Conservation (phyloP, 2,888 invertebrate genomes). For the Caenorhabditis sulstoni region DNA sequence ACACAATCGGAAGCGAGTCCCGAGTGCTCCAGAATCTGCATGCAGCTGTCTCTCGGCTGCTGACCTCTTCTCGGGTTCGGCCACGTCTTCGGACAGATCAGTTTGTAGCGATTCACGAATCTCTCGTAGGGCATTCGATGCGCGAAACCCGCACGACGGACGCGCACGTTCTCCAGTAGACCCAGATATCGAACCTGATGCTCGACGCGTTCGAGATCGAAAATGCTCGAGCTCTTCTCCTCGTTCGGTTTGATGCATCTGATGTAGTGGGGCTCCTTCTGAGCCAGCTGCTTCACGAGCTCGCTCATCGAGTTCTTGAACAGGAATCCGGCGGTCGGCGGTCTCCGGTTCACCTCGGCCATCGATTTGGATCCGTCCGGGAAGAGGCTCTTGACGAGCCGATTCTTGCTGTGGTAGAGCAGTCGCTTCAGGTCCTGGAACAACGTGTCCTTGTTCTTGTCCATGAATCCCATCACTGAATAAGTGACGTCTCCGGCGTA, state of each 20-base stretch:
- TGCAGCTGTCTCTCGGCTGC: constrained; percentile 81
- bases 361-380: constrained; percentile 95
- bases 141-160: constrained; percentile 97
- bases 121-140: constrained; percentile 93
- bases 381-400: constrained; percentile 91
- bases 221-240: constrained; percentile 89
- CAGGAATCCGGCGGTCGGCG: constrained; percentile 92
- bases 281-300: constrained; percentile 90
- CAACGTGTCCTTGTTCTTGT: constrained; percentile 96
- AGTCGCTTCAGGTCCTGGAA: constrained; percentile 97
- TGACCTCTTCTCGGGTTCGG: constrained; percentile 90
- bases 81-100: constrained; percentile 96
- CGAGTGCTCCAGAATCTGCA: constrained; percentile 87
- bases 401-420: constrained; percentile 85
- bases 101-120: constrained; percentile 95
- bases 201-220: constrained; percentile 88
- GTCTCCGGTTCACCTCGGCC: constrained; percentile 93
- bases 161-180: constrained; percentile 94
- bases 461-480: constrained; percentile 91
- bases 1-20: constrained; percentile 89
- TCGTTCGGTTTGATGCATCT: constrained; percentile 98
- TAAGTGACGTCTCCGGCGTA: constrained; percentile 98
- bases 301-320: constrained; percentile 94
- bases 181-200: constrained; percentile 88
- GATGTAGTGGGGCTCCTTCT: constrained; percentile 89